phyloP scores from a whole-genome alignment of 2,113 vertebrate species.

The Psittacus erithacus region DNA sequence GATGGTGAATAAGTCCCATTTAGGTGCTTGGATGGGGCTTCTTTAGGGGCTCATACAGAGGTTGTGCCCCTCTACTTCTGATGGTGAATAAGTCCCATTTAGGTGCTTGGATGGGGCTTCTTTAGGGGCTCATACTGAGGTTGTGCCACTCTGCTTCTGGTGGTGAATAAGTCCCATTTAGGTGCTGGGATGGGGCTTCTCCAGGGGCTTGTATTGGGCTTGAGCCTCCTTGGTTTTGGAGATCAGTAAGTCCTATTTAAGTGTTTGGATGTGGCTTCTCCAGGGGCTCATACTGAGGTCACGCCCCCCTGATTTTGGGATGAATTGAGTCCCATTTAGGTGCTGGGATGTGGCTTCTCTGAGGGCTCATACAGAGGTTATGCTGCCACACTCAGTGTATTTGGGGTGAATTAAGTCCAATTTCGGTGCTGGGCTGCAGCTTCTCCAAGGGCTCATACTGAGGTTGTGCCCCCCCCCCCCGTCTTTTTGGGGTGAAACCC shows the following conservation, averaged over 20 bases:
- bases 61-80: neutral
- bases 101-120: neutral
- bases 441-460: too few species aligned
- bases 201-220: rapidly evolving
- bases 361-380: too few species aligned
- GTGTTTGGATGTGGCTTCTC: too few species aligned
- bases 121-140: neutral
- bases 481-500: too few species aligned
- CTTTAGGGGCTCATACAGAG: neutral
- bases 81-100: neutral
- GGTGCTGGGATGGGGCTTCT: neutral
- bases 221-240: too few species aligned
- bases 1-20: neutral
- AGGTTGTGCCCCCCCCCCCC: too few species aligned
- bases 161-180: neutral
- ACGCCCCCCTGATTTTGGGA: neutral
- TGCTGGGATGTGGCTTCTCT: neutral
- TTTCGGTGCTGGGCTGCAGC: too few species aligned
- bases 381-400: too few species aligned
- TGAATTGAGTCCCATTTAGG: neutral
- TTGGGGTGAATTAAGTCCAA: too few species aligned
- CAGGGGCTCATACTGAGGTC: too few species aligned
- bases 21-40: neutral
- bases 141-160: neutral
- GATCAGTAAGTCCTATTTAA: too few species aligned